A percentile compares a stretch with the other conserved stretches of the same genome.
phyloP scores from a whole-genome alignment of 2,113 vertebrate genomes.

The Catagonus wagneri region DNA sequence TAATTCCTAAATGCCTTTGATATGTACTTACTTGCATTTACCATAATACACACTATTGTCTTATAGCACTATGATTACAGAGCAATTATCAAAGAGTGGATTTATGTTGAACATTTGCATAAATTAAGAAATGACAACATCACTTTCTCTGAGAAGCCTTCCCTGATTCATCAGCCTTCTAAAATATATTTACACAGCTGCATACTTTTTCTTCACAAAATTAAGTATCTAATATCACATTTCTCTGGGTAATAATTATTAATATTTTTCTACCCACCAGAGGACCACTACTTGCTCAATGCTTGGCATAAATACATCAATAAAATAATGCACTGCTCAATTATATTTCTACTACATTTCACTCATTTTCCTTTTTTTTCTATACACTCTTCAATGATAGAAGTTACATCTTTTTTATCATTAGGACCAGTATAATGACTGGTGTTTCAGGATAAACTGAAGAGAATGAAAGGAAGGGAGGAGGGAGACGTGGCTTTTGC shows the following conservation, averaged over 20 bases:
- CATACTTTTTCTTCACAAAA: constrained; percentile 1
- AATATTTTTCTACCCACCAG: neutral
- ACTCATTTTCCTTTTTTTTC: neutral
- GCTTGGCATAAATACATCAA: neutral
- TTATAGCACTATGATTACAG: neutral
- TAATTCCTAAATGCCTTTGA: neutral
- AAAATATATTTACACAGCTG: neutral
- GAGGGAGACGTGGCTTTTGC: neutral
- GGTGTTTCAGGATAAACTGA: neutral
- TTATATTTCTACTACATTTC: neutral
- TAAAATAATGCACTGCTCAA: neutral
- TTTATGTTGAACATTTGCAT: neutral
- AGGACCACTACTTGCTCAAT: neutral
- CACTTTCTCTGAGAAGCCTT: neutral
- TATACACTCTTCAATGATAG: neutral
- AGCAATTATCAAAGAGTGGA: neutral
- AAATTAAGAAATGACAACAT: constrained; percentile 39
- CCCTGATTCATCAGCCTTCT: neutral
- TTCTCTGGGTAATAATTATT: constrained; percentile 11
- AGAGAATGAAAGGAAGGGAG: neutral
- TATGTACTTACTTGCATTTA: constrained; percentile 1
- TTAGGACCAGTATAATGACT: neutral
- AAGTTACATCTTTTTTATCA: neutral
- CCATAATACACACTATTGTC: neutral
- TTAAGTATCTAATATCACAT: neutral